Evolutionary conservation across 2,888 invertebrate species (phyloP).

Genomic region (Eilema sororculum): DNA sequence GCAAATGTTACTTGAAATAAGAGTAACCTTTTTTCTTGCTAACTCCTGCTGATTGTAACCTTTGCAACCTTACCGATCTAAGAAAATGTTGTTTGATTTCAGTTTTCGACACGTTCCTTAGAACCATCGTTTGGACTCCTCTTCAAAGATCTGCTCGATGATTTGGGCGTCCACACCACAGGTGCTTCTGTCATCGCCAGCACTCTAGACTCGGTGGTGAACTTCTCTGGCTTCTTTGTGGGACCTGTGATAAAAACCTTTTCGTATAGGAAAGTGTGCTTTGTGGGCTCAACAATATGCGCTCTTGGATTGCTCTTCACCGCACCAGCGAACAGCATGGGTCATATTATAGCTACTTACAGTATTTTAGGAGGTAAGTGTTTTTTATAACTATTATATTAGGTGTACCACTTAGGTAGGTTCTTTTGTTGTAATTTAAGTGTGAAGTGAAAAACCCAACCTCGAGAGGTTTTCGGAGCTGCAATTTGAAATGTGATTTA

Average conservation of each 20-base stretch:
- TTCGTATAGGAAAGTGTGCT: constrained; percentile 90
- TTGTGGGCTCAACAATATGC: constrained; percentile 89
- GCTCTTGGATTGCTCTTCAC: constrained; percentile 90
- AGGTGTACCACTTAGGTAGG: neutral
- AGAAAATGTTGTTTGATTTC: constrained; percentile 61
- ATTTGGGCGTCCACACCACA: constrained; percentile 91
- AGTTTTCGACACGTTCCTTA: constrained; percentile 93
- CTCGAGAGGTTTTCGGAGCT: too few relatives aligned
- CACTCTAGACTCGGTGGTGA: constrained; percentile 91
- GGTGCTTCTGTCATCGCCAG: constrained; percentile 92
- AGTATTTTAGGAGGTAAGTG: constrained; percentile 91
- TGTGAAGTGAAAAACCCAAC: too few relatives aligned
- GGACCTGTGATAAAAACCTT: constrained; percentile 92
- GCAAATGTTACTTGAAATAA: too few relatives aligned
- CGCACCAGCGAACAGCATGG: constrained; percentile 90
- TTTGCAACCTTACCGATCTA: neutral
- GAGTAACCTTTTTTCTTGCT: neutral
- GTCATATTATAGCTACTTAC: constrained; percentile 90
- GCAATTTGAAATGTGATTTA: too few relatives aligned
- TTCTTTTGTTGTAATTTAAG: too few relatives aligned
- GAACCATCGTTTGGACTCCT: constrained; percentile 93
- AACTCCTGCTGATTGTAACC: neutral
- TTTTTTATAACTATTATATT: neutral
- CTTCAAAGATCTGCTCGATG: constrained; percentile 91
- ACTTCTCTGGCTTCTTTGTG: constrained; percentile 92